A percentile compares a stretch with the other conserved stretches of the same genome.
Evolutionary conservation across 2,113 vertebrate species (phyloP).

Genomic region (Erinaceus europaeus): DNA sequence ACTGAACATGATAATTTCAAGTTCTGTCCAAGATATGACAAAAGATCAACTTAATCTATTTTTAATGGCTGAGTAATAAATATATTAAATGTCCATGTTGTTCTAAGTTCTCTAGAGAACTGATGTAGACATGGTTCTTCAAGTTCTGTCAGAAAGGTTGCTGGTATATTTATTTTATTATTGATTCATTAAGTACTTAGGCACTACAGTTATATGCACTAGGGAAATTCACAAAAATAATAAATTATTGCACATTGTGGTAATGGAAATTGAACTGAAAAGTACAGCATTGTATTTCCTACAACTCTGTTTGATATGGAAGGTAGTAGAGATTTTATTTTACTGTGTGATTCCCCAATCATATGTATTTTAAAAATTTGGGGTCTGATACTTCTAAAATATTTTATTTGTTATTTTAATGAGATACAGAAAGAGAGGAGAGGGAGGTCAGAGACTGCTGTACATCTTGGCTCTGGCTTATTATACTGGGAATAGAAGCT

Average conservation of each 20-base stretch:
- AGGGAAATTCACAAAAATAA: conserved; percentile 36
- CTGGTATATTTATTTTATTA: conserved; percentile 18
- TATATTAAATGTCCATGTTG: conserved; percentile 22
- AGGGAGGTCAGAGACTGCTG: too few species aligned
- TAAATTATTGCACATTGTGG: neutral
- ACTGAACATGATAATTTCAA: too few species aligned
- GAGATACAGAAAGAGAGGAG: too few species aligned
- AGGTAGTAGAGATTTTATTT: neutral
- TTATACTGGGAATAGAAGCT: too few species aligned
- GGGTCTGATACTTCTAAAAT: too few species aligned
- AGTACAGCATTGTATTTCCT: conserved; percentile 8
- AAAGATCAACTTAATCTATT: too few species aligned
- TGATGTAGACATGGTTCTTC: neutral
- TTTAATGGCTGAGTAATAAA: neutral
- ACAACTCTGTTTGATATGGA: neutral
- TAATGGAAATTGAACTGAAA: neutral
- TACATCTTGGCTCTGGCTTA: too few species aligned
- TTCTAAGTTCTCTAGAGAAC: conserved; percentile 24
- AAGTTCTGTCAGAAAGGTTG: neutral
- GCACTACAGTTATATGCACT: neutral
- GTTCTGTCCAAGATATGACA: too few species aligned
- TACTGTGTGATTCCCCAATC: neutral
- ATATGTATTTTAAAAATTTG: neutral
- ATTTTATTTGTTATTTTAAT: too few species aligned
- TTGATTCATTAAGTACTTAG: conserved; percentile 31